Evolutionary conservation across 2,888 invertebrate genomes (phyloP).

Genomic region (Scelioninae gen. 1): DNA sequence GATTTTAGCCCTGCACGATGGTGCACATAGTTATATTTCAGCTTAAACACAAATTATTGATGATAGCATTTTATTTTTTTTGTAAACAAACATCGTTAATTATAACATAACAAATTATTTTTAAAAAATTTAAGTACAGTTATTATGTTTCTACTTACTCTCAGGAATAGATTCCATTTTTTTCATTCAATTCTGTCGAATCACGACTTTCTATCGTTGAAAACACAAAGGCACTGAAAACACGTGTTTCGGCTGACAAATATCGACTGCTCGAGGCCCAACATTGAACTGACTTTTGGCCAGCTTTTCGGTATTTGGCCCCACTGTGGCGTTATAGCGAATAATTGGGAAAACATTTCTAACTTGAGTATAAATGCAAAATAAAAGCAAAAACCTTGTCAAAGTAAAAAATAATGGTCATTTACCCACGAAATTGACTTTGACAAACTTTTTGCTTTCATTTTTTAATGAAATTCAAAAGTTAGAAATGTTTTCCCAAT

Average conservation of each 20-base stretch:
- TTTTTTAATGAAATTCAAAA: too few relatives aligned
- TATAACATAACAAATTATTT: conserved; percentile 28
- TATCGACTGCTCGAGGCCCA: conserved; percentile 34
- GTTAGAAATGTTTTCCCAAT: too few relatives aligned
- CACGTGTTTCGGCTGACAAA: conserved; percentile 12
- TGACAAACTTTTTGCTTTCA: too few relatives aligned
- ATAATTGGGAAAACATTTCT: too few relatives aligned
- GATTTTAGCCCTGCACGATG: conserved; percentile 23
- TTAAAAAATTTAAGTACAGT: conserved; percentile 21
- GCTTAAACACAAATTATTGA: conserved; percentile 28
- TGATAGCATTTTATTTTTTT: conserved; percentile 8
- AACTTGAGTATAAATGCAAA: too few relatives aligned
- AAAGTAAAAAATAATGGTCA: too few relatives aligned
- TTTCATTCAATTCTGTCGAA: conserved; percentile 21
- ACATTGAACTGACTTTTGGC: conserved; percentile 31
- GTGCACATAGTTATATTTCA: conserved; percentile 30
- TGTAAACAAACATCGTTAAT: conserved; percentile 17
- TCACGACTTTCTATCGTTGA: conserved; percentile 20
- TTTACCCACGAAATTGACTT: too few relatives aligned
- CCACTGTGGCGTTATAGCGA: too few relatives aligned
- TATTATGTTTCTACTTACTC: conserved; percentile 33
- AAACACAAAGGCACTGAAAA: conserved; percentile 38
- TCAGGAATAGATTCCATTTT: conserved; percentile 35
- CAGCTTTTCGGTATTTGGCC: conserved; percentile 23
- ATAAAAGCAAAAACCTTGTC: too few relatives aligned